phyloP scores from a whole-genome alignment of 2,797 vertebrate species.

The Gymnoscopelus braueri region DNA sequence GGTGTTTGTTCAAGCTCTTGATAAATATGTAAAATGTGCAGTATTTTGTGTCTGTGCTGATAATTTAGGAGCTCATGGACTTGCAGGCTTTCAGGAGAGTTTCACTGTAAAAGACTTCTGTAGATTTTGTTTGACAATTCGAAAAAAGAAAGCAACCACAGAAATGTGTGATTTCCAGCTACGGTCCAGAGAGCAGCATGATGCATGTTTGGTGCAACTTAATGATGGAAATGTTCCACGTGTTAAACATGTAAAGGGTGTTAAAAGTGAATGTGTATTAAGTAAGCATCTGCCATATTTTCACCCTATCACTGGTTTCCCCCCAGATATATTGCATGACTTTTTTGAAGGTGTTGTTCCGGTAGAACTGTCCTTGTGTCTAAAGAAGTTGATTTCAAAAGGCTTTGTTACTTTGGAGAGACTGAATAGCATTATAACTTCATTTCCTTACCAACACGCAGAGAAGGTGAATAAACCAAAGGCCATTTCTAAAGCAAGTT shows the following conservation, averaged over 20 bases:
- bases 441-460: slow-evolving; percentile 29
- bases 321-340: slow-evolving; percentile 28
- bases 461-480: slow-evolving; percentile 32
- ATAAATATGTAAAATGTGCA: slow-evolving; percentile 2
- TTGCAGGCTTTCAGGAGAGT: slow-evolving; percentile 17
- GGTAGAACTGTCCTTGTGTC: slow-evolving; percentile 31
- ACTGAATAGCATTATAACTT: slow-evolving; percentile 9
- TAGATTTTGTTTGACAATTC: slow-evolving; percentile 35
- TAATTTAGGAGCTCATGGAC: slow-evolving; percentile 17
- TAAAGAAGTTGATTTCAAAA: slow-evolving; percentile 13
- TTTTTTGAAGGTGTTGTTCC: slow-evolving; percentile 40
- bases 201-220: slow-evolving; percentile 8
- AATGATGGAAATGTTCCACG: not conserved
- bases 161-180: slow-evolving; percentile 1
- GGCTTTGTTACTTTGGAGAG: no score
- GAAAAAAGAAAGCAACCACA: slow-evolving; percentile 12
- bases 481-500: no score
- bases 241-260: slow-evolving; percentile 18
- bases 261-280: slow-evolving; percentile 19
- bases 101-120: slow-evolving; percentile 26
- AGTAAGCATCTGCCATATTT: slow-evolving; percentile 20
- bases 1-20: slow-evolving; percentile 22
- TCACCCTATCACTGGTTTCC: slow-evolving; percentile 21
- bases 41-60: slow-evolving; percentile 39
- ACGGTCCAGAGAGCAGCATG: not conserved